Evolutionary conservation across 2,113 vertebrate genomes (phyloP), one percentile per base, ranked within the genome.

Genomic region (Pogona vitticeps): DNA sequence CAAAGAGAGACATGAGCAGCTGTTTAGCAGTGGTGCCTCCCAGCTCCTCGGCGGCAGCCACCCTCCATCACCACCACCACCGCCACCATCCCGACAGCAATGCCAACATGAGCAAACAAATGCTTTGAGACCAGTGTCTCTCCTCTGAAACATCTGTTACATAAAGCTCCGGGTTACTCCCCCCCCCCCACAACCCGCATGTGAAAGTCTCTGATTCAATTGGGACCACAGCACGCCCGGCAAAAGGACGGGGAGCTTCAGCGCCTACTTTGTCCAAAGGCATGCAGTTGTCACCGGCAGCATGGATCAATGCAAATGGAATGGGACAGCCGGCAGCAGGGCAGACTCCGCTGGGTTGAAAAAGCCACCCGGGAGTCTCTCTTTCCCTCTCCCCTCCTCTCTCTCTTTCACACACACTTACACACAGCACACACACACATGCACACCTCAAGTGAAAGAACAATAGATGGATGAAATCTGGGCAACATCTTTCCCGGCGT

Each of bases 121-220:
- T 68, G 76, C 63, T 76, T 68, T 86, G 82, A 84, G 68, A 82
- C 26, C 28, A 20, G 85, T 23, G 58, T 75, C 46, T 91, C 89
- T 38, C 85, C 90, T 91, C 68, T 83, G 82, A 88, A 92, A 92
- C 93, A 95, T 94, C 95, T 94, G 92, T 95, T 96, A 94, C 75
- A 94, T 94, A 96, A 97, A 95, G 90, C 94, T 92, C 94, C 94
- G 91, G 94, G 95, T 94, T 94, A 94, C 94, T 1, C 1, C 52
- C 86, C 68, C 56, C 56, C 28, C 9, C n/a, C 8, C 46, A 5
- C 38, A 15, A 36, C 38, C 20, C 6, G 65, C 83, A 91, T 92
- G 93, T 75, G 86, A 93, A 91, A 6, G 33, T 91, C 89, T 94
- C 80, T 15, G 67, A 89, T 83, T 67, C 77, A 91, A 94, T 85